phyloP scores from a whole-genome alignment of 2,797 vertebrate genomes.

The Sternarchorhynchus goeldii region DNA sequence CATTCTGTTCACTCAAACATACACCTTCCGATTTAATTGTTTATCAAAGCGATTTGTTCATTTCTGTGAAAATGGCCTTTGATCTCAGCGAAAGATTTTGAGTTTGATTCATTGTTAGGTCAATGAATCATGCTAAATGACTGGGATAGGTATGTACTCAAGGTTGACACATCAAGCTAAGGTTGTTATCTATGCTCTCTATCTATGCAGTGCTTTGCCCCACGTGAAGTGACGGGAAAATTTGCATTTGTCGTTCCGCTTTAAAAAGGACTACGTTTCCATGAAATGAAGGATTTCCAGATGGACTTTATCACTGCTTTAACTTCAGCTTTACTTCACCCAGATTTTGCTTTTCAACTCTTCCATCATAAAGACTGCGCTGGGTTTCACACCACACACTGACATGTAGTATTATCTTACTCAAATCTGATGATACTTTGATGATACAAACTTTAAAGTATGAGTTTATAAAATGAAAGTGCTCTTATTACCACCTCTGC shows the following conservation, averaged over 20 bases:
- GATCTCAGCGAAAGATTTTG: too few species aligned
- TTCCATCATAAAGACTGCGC: not conserved
- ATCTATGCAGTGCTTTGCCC: conserved; percentile 89
- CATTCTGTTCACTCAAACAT: not conserved
- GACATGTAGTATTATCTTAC: not conserved
- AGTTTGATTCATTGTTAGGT: too few species aligned
- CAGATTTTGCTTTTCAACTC: not conserved
- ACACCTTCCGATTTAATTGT: not conserved
- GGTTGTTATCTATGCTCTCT: conserved; percentile 46
- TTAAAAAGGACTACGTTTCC: conserved; percentile 10
- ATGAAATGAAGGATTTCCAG: conserved; percentile 5
- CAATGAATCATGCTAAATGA: not conserved
- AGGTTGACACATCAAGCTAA: not conserved
- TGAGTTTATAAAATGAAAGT: conserved; percentile 18
- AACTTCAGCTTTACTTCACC: not conserved
- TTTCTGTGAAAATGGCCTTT: not conserved
- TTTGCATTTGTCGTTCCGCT: conserved; percentile 14
- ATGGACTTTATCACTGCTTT: conserved; percentile 23
- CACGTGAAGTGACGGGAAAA: conserved; percentile 69
- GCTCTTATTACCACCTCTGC: conserved; percentile 22
- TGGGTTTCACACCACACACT: not conserved
- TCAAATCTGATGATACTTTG: too few species aligned
- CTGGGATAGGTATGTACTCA: not conserved
- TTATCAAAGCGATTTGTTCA: not conserved
- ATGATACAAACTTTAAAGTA: not conserved